These are phyloP conservation scores for Acanthurus tractus DNA, from an alignment of 2,797 vertebrate genomes.

Conservation along the genomic window DNA sequence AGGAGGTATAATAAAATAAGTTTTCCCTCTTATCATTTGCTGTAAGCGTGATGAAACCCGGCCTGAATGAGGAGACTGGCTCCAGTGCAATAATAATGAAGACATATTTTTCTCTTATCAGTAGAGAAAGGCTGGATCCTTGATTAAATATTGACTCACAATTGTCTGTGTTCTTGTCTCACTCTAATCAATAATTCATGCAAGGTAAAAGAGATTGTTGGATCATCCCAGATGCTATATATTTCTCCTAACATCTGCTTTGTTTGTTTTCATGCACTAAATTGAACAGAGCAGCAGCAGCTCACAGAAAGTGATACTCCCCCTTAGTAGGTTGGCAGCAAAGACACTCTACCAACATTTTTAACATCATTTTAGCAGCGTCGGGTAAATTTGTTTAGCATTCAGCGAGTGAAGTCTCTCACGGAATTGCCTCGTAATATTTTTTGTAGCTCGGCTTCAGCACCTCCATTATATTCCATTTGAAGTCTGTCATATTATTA, in stretches of 20 bases:
- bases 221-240: constrained; percentile 56
- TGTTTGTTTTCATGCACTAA: constrained; percentile 50
- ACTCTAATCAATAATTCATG: constrained; percentile 83
- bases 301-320: constrained; percentile 4
- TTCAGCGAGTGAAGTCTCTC: constrained; percentile 10
- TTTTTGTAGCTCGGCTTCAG: constrained; percentile 32
- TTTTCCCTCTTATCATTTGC: constrained; percentile 66
- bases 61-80: constrained; percentile 56
- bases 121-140: constrained; percentile 58
- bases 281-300: constrained; percentile 5
- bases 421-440: constrained; percentile 6
- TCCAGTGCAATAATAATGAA: constrained; percentile 71
- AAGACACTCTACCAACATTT: constrained; percentile 24
- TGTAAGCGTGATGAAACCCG: constrained; percentile 70
- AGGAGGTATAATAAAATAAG: constrained; percentile 65
- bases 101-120: constrained; percentile 69
- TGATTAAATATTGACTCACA: constrained; percentile 86
- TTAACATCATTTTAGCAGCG: constrained; percentile 9
- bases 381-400: constrained; percentile 31
- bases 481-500: constrained; percentile 30
- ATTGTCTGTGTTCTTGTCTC: constrained; percentile 77
- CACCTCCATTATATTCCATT: constrained; percentile 30
- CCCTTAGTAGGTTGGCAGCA: constrained; percentile 13
- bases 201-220: constrained; percentile 70
- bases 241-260: constrained; percentile 52